Conservation (phyloP, 2,888 invertebrate genomes). For the Eristalis intricaria region DNA sequence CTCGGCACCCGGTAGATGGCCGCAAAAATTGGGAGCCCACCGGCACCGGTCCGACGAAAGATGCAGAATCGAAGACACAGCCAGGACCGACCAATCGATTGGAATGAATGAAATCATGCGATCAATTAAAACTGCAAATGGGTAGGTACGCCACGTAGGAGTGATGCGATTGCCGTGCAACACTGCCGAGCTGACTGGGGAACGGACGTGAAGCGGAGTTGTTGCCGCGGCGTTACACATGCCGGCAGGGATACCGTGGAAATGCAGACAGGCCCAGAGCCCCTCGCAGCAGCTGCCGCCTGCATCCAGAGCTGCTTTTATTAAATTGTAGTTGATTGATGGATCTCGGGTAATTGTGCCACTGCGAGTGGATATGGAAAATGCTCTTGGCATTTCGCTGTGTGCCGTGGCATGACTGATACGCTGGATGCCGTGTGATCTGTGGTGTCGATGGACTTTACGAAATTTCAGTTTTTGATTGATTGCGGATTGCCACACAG, state of each 20-base stretch:
- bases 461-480: slow-evolving; percentile 59
- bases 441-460: slow-evolving; percentile 69
- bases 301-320: slow-evolving; percentile 52
- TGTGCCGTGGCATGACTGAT: slow-evolving; percentile 51
- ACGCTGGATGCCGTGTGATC: slow-evolving; percentile 42
- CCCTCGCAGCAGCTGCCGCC: slow-evolving; percentile 15
- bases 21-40: slow-evolving; percentile 15
- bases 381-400: slow-evolving; percentile 64
- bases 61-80: too few relatives aligned
- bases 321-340: slow-evolving; percentile 69
- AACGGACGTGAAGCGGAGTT: too few relatives aligned
- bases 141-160: slow-evolving; percentile 36
- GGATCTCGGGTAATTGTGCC: slow-evolving; percentile 71
- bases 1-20: neutral
- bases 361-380: slow-evolving; percentile 69
- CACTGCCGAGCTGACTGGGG: neutral
- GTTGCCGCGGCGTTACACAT: too few relatives aligned
- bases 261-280: neutral
- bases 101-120: slow-evolving; percentile 71
- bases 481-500: slow-evolving; percentile 57
- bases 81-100: slow-evolving; percentile 40
- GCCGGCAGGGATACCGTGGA: too few relatives aligned
- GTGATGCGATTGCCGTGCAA: slow-evolving; percentile 1
- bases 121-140: slow-evolving; percentile 72
- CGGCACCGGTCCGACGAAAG: neutral